Conservation (phyloP, 2,113 vertebrate species). For the Indri indri region DNA sequence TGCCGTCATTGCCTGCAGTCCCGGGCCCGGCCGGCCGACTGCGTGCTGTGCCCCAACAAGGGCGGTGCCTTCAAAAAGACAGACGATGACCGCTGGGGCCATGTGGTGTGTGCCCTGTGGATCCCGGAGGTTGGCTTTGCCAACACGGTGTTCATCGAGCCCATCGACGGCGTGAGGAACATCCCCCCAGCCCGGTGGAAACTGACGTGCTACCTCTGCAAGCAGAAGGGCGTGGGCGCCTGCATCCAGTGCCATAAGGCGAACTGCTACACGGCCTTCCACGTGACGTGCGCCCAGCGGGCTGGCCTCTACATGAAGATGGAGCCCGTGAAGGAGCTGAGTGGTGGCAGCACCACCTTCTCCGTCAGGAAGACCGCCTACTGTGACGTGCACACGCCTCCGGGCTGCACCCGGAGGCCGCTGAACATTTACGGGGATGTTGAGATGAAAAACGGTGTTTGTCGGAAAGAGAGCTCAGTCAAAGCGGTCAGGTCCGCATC, state of each 20-base stretch:
- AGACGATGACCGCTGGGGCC: constrained; percentile 97
- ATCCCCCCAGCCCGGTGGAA: constrained; percentile 98
- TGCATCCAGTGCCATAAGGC: constrained; percentile 99
- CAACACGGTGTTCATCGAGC: constrained; percentile 97
- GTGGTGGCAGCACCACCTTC: constrained; percentile 87
- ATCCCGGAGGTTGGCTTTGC: constrained; percentile 99
- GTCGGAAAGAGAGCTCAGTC: constrained; percentile 86
- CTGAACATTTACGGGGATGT: constrained; percentile 93
- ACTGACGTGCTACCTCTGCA: constrained; percentile 99
- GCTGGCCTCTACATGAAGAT: constrained; percentile 98
- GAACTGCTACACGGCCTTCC: constrained; percentile 99
- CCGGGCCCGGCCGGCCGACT: constrained; percentile 90
- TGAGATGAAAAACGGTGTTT: constrained; percentile 92
- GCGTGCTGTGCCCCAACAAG: constrained; percentile 96
- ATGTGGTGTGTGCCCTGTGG: constrained; percentile 98
- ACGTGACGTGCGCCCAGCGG: constrained; percentile 96
- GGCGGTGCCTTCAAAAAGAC: constrained; percentile 98
- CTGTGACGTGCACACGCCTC: constrained; percentile 95
- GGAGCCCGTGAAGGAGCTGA: constrained; percentile 93
- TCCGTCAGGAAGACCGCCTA: constrained; percentile 98
- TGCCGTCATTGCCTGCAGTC: constrained; percentile 97
- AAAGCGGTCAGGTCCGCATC: constrained; percentile 85
- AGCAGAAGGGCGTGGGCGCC: constrained; percentile 96
- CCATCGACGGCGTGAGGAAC: constrained; percentile 95
- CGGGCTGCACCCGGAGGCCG: constrained; percentile 91